phyloP scores from a whole-genome alignment of 2,888 invertebrate genomes.

The Eumacrocentrus americanus region DNA sequence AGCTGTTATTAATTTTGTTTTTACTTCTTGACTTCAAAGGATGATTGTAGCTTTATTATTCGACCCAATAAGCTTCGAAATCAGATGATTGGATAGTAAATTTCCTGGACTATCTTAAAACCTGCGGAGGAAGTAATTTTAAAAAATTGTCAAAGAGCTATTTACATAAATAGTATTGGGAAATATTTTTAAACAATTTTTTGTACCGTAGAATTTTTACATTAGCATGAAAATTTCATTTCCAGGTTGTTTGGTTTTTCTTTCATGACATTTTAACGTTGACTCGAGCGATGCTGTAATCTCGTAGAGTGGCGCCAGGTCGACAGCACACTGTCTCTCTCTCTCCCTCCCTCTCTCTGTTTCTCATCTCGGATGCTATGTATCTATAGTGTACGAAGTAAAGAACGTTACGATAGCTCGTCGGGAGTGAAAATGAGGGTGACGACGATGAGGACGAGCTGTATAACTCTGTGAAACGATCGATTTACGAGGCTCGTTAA shows the following conservation, averaged over 20 bases:
- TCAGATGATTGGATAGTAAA: too few relatives aligned
- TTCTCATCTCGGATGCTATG: conserved; percentile 1
- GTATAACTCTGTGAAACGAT: conserved; percentile 25
- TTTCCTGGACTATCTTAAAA: too few relatives aligned
- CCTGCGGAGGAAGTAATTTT: too few relatives aligned
- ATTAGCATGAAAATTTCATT: neutral
- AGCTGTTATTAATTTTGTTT: too few relatives aligned
- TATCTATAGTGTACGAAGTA: neutral
- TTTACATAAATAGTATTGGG: too few relatives aligned
- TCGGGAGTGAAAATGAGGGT: conserved; percentile 29
- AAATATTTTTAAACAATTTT: too few relatives aligned
- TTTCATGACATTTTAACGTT: neutral
- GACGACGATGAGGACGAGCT: conserved; percentile 19
- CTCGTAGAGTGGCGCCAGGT: conserved; percentile 42
- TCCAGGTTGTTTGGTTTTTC: neutral
- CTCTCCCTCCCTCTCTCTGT: conserved; percentile 9
- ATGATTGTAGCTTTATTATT: too few relatives aligned
- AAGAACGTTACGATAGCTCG: conserved; percentile 23
- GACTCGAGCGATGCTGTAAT: conserved; percentile 39
- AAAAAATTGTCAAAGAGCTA: too few relatives aligned
- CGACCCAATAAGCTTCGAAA: too few relatives aligned
- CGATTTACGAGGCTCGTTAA: conserved; percentile 40
- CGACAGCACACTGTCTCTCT: conserved; percentile 19
- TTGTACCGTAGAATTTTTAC: too few relatives aligned
- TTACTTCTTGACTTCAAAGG: too few relatives aligned